phyloP scores from a whole-genome alignment of 2,888 invertebrate species.

The Spodoptera littoralis region DNA sequence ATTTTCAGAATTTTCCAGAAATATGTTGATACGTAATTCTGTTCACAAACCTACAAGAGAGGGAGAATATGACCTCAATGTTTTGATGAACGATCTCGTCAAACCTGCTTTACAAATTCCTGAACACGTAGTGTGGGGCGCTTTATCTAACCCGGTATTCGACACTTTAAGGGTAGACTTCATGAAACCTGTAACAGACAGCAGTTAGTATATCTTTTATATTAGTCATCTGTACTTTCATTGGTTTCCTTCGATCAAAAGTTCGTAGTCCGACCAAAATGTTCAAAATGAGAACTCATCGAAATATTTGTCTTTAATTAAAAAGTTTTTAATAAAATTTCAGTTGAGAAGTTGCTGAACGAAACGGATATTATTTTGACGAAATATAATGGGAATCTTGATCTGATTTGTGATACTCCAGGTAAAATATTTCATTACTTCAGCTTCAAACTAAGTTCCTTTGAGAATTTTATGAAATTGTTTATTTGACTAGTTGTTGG shows the following conservation, averaged over 20 bases:
- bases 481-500: background rate
- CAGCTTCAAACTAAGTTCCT: constrained; percentile 4
- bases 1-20: constrained; percentile 72
- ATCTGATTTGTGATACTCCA: constrained; percentile 94
- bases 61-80: constrained; percentile 70
- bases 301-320: constrained; percentile 27
- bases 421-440: constrained; percentile 84
- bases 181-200: constrained; percentile 93
- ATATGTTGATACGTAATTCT: constrained; percentile 74
- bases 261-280: constrained; percentile 1
- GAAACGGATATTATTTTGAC: constrained; percentile 91
- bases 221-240: background rate
- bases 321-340: constrained; percentile 55
- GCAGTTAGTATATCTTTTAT: constrained; percentile 68
- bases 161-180: constrained; percentile 90
- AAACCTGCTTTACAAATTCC: constrained; percentile 91
- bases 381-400: constrained; percentile 94
- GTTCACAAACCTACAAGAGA: constrained; percentile 59
- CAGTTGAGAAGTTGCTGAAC: constrained; percentile 92
- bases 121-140: constrained; percentile 90
- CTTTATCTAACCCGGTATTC: constrained; percentile 90
- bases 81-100: constrained; percentile 93
- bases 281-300: constrained; percentile 16
- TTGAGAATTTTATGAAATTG: background rate
- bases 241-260: background rate